Percentiles rank a stretch among this genome's conserved stretches.
Conservation (phyloP, 2,113 vertebrate genomes). For the Cheirogaleus medius region DNA sequence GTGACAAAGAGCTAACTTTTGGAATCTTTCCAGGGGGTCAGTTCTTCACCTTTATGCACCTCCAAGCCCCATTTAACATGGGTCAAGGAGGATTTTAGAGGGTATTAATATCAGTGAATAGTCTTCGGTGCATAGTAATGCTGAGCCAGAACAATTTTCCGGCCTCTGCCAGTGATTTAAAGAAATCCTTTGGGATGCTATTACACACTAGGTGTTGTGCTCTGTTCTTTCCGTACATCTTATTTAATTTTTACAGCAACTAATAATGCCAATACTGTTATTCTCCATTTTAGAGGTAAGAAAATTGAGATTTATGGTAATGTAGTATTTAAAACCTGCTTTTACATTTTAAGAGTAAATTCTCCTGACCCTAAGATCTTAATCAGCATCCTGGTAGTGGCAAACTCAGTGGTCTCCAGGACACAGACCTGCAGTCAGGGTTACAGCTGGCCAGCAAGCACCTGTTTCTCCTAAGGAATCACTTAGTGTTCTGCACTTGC, state of each 20-base stretch:
- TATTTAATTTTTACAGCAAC: not conserved
- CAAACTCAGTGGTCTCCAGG: not conserved
- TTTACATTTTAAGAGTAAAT: not conserved
- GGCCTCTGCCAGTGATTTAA: not conserved
- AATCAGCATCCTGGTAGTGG: not conserved
- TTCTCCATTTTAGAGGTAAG: not conserved
- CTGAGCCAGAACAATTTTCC: not conserved
- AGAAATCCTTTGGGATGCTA: not conserved
- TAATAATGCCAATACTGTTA: not conserved
- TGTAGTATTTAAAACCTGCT: not conserved
- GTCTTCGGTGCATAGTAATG: not conserved
- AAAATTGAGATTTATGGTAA: not conserved
- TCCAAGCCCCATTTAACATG: not conserved
- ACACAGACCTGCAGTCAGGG: no score
- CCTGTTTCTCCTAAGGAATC: not conserved
- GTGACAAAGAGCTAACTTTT: not conserved
- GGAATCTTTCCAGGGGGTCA: constrained; percentile 62
- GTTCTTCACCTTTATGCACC: constrained; percentile 16
- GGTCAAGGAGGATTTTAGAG: constrained; percentile 10
- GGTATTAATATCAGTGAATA: not conserved
- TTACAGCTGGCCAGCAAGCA: not conserved
- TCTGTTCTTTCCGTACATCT: not conserved
- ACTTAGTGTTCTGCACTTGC: not conserved
- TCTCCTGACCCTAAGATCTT: not conserved
- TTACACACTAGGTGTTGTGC: not conserved